A percentile compares a stretch with the other conserved stretches of the same genome.
Evolutionary conservation across 2,113 vertebrate species (phyloP).

Genomic region (Hyaena hyaena): DNA sequence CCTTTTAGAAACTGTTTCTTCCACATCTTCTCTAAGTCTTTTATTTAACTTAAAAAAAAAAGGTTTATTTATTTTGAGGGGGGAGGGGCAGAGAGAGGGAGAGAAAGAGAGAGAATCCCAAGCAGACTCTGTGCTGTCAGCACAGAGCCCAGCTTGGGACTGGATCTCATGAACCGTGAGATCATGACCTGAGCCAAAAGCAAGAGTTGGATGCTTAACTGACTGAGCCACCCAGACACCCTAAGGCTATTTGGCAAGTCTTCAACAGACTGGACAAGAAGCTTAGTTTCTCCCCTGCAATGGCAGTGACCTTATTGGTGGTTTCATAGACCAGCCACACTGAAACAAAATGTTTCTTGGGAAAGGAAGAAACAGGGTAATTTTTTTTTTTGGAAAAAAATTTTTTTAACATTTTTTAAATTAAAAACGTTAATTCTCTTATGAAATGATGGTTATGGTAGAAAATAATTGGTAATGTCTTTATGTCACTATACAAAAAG

Average conservation of each 20-base stretch:
- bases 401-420: too few relatives aligned
- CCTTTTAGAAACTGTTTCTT: conserved; percentile 2
- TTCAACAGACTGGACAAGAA: neutral
- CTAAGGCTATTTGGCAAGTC: neutral
- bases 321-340: neutral
- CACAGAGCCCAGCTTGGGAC: too few relatives aligned
- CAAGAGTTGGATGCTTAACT: too few relatives aligned
- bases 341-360: neutral
- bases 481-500: neutral
- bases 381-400: neutral
- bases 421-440: neutral
- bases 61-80: too few relatives aligned
- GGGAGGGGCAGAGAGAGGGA: too few relatives aligned
- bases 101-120: too few relatives aligned
- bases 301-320: neutral
- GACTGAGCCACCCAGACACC: too few relatives aligned
- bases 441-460: neutral
- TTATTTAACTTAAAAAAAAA: too few relatives aligned
- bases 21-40: neutral
- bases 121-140: too few relatives aligned
- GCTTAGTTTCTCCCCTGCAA: neutral
- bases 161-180: too few relatives aligned
- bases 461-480: neutral
- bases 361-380: neutral
- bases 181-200: too few relatives aligned